Evolutionary conservation across 2,113 vertebrate species (phyloP).

Genomic region (Alectura lathami): DNA sequence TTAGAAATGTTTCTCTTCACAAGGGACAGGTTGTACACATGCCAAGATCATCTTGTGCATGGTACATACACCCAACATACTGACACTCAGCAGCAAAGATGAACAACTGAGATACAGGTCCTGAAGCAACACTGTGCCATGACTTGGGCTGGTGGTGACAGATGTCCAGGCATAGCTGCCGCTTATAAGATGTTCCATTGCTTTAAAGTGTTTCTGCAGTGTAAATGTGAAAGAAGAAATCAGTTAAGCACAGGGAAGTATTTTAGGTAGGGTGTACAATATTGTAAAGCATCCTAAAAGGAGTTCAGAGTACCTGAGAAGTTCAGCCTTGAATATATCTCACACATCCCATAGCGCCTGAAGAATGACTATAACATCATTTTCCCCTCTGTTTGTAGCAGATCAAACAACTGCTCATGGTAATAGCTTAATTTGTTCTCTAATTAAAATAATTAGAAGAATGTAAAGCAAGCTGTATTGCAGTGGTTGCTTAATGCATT

Average conservation of each 20-base stretch:
- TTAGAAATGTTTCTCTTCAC: neutral
- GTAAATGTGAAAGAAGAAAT: neutral
- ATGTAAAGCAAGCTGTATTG: neutral
- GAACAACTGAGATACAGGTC: neutral
- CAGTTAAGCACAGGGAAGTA: neutral
- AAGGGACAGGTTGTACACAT: neutral
- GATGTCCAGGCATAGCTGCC: neutral
- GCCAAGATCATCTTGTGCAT: neutral
- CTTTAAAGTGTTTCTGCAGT: conserved; percentile 29
- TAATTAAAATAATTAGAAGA: conserved; percentile 2
- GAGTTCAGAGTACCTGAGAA: neutral
- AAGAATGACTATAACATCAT: conserved; percentile 35
- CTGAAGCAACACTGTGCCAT: neutral
- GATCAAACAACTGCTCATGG: conserved; percentile 44
- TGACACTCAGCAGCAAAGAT: neutral
- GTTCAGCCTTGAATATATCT: conserved; percentile 8
- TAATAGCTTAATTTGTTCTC: conserved; percentile 60
- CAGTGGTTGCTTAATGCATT: neutral
- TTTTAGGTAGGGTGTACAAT: neutral
- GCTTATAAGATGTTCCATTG: conserved; percentile 23
- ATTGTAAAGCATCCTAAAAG: conserved; percentile 36
- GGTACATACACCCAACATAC: neutral
- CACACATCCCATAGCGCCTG: conserved; percentile 52
- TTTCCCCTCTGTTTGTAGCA: conserved; percentile 6
- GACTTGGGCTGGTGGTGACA: neutral